Base-by-base conservation (phyloP, 2,888 invertebrate species). In the Lathronympha strigana region DNA sequence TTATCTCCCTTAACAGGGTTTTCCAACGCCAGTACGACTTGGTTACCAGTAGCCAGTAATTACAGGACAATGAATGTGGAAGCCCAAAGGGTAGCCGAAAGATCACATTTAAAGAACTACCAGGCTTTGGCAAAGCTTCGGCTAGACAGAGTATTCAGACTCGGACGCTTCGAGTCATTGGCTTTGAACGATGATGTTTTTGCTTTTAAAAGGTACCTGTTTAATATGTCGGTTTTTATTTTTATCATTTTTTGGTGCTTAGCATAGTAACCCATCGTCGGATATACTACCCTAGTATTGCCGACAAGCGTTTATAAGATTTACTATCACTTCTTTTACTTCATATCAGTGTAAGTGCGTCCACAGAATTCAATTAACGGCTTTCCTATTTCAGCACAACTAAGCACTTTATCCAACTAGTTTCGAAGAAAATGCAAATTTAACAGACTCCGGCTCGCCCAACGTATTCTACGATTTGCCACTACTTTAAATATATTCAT, bases 1-100 rank as follows among this genome's bases (percentile, higher is more conserved):
- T 17, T 43, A 15, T 28, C n/a, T 51, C 23, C 5, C 13, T 9
- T 11, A 28, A n/a, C 28, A 90, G 95, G 94, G 11, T 96, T 96
- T 75, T 94, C 95, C 0, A 88, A 82, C 0, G 90, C 82, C 8
- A 86, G 84, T 0, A 84, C 81, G 2, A 93, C 95, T 0, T 96
- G 96, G 96, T 78, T 96, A 9, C 95, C 95, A 1, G 93, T 96
- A 0, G 92, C 95, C 55, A 84, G 92, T 0, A 94, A 94, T 69
- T 95, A 94, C 74, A 84, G 86, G 69, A 86, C 76, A 0, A 76
- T 94, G 28, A 96, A 96, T 74, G 92, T 95, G 0, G 90, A 90
- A 67, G 87, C 77, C 0, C 93, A 95, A 77, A 88, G 79, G 63
- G 73, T 76, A 5, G 81, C 82, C 0, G 76, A 80, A 0, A 84